Conservation (phyloP, 35 echinoderm and acorn worm species). For the Apostichopus californicus region DNA sequence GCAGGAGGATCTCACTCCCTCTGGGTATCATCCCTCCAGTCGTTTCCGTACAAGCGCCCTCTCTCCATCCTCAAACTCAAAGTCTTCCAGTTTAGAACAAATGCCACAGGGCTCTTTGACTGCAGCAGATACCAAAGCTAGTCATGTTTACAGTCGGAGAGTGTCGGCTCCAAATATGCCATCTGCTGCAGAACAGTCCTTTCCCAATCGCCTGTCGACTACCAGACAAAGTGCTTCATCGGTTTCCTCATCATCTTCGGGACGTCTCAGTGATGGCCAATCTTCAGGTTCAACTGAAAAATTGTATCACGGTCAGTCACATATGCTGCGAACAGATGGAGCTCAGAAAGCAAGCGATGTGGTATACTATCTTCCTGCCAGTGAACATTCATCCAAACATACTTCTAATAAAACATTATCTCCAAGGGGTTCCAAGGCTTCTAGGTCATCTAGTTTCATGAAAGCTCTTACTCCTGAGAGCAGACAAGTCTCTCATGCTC, state of each 20-base stretch:
- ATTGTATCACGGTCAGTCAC: constrained; percentile 43
- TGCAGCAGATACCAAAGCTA: constrained; percentile 2
- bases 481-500: background rate
- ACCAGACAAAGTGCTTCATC: constrained; percentile 62
- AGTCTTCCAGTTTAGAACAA: constrained; percentile 60
- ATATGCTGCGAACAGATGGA: constrained; percentile 40
- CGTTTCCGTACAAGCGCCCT: constrained; percentile 30
- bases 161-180: constrained; percentile 23
- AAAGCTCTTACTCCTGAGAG: constrained; percentile 20
- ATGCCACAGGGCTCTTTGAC: constrained; percentile 23
- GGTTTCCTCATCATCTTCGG: constrained; percentile 71
- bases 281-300: constrained; percentile 76
- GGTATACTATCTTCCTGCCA: background rate
- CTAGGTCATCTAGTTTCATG: constrained; percentile 52
- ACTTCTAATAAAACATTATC: background rate
- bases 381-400: constrained; percentile 35
- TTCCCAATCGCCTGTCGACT: constrained; percentile 49
- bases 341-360: constrained; percentile 36
- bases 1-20: background rate
- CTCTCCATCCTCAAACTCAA: constrained; percentile 17
- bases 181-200: constrained; percentile 21
- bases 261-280: constrained; percentile 66
- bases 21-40: constrained; percentile 17
- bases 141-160: background rate
- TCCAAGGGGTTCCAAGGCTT: constrained; percentile 29